phyloP scores from a whole-genome alignment of 2,113 vertebrate genomes.

The Lepus europaeus region DNA sequence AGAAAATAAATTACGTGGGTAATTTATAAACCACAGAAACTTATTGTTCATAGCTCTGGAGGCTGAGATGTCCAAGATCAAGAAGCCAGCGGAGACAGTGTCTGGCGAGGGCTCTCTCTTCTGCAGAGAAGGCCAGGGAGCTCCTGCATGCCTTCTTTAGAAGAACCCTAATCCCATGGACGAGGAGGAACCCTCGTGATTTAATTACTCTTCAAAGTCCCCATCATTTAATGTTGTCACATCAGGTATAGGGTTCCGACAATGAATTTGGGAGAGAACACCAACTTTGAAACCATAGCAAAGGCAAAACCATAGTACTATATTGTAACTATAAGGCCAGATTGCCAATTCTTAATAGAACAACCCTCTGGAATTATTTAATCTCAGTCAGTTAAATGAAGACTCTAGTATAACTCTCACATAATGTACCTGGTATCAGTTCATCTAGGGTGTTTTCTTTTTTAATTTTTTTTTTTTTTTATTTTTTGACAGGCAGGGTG shows the following conservation, averaged over 20 bases:
- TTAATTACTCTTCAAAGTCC: background rate
- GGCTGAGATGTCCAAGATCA: background rate
- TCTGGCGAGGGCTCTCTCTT: background rate
- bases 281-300: background rate
- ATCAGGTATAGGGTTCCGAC: background rate
- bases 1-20: background rate
- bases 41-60: background rate
- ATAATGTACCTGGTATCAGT: too few relatives aligned
- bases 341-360: background rate
- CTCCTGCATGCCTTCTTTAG: background rate
- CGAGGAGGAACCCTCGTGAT: background rate
- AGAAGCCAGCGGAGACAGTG: background rate
- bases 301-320: background rate
- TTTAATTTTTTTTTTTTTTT: background rate
- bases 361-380: background rate
- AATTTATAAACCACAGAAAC: background rate
- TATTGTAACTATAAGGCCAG: background rate
- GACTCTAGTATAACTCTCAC: background rate
- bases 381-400: background rate
- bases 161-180: background rate
- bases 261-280: background rate
- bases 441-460: too few relatives aligned
- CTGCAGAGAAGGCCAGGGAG: background rate
- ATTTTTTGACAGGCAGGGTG: too few relatives aligned
- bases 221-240: background rate